phyloP scores from a whole-genome alignment of 1,140 invertebrate species.

The Bombyx mandarina region DNA sequence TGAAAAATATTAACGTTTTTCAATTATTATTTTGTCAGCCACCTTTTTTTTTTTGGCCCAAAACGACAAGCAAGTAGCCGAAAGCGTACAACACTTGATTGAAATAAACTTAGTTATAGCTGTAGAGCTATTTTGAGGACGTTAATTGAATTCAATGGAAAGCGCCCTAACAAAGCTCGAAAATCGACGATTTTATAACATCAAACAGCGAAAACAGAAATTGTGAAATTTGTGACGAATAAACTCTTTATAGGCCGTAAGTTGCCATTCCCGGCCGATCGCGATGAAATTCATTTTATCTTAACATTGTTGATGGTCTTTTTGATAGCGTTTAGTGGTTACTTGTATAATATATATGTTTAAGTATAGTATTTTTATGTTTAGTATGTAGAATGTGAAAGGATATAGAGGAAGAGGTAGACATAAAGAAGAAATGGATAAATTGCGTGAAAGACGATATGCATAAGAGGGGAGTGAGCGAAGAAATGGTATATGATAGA shows the following conservation, averaged over 20 bases:
- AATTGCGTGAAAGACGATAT: too few species aligned
- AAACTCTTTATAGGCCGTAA: constrained; percentile 36
- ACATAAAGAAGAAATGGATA: too few species aligned
- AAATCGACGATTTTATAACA: constrained; percentile 24
- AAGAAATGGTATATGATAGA: too few species aligned
- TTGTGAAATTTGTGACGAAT: constrained; percentile 35
- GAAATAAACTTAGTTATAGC: neutral
- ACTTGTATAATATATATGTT: too few species aligned
- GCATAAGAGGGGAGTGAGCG: too few species aligned
- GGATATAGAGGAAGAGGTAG: too few species aligned
- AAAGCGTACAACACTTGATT: neutral
- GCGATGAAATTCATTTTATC: constrained; percentile 37
- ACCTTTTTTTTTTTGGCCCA: neutral
- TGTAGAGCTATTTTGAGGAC: constrained; percentile 5
- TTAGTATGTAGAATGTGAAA: too few species aligned
- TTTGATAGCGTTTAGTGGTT: constrained; percentile 5
- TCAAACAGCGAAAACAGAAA: constrained; percentile 30
- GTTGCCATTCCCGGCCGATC: constrained; percentile 26
- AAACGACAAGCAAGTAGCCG: too few species aligned
- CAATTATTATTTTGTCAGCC: neutral
- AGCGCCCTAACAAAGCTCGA: constrained; percentile 11
- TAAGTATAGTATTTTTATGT: too few species aligned
- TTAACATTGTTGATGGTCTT: constrained; percentile 16
- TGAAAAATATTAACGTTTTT: neutral
- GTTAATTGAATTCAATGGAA: constrained; percentile 25